phyloP scores from a whole-genome alignment of 2,113 vertebrate species.

The Strigops habroptila region DNA sequence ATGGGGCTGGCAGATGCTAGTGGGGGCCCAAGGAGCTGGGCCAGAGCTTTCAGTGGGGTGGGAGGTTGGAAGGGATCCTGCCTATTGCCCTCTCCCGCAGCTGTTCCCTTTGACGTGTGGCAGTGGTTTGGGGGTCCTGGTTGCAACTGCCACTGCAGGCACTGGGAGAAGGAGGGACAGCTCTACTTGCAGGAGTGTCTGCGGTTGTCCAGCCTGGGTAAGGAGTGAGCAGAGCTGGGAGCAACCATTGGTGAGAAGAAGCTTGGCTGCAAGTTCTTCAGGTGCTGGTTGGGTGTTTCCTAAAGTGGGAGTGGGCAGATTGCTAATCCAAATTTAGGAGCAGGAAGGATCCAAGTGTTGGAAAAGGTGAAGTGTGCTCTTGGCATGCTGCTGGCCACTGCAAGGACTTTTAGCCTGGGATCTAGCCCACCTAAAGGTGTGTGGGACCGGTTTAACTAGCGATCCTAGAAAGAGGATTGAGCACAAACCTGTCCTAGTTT shows the following conservation, averaged over 20 bases:
- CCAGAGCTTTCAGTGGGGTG: background rate
- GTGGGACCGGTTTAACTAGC: background rate
- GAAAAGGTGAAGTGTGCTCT: no score
- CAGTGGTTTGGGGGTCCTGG: background rate
- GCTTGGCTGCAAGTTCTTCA: background rate
- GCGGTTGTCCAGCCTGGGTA: background rate
- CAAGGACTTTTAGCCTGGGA: no score
- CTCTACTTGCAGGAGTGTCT: background rate
- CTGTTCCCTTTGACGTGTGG: background rate
- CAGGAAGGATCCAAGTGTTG: background rate
- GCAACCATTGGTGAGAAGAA: background rate
- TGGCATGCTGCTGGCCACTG: background rate
- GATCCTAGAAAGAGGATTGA: background rate
- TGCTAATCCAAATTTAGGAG: background rate
- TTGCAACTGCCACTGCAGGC: background rate
- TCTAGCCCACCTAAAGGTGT: accelerated
- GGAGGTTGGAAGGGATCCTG: background rate
- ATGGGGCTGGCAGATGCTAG: background rate
- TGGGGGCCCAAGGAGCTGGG: background rate
- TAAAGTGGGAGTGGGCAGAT: background rate
- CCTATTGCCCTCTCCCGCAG: accelerated
- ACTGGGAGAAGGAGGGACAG: background rate
- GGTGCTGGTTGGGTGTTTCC: background rate
- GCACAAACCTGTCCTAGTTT: background rate
- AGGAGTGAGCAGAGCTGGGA: background rate